Conservation (phyloP, 1,140 invertebrate species). For the Euborellia annulipes region DNA sequence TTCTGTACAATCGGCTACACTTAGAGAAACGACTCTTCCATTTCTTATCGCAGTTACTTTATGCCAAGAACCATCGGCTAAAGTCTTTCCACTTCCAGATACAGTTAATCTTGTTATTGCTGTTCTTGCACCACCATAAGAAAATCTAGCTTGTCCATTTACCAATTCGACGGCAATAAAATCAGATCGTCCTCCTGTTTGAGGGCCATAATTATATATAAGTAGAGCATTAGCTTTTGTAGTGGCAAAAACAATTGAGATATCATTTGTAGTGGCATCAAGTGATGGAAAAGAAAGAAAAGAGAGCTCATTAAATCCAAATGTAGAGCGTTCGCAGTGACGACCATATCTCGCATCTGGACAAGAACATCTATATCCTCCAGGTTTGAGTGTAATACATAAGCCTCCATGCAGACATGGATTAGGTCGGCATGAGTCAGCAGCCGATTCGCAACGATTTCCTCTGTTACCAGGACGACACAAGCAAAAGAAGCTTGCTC, state of each 20-base stretch:
- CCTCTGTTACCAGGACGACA: conserved; percentile 78
- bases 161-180: conserved; percentile 83
- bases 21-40: conserved; percentile 67
- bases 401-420: conserved; percentile 73
- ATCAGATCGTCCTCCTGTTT: conserved; percentile 74
- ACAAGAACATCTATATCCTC: conserved; percentile 79
- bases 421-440: conserved; percentile 78
- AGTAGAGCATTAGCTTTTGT: conserved; percentile 71
- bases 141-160: conserved; percentile 66
- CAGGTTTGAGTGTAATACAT: conserved; percentile 62
- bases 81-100: conserved; percentile 35
- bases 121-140: conserved; percentile 72
- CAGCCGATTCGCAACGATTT: conserved; percentile 68
- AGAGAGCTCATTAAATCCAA: conserved; percentile 74
- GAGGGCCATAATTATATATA: conserved; percentile 76
- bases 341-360: conserved; percentile 67
- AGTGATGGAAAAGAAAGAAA: conserved; percentile 76
- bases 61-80: conserved; percentile 79
- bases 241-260: conserved; percentile 80
- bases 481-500: conserved; percentile 74
- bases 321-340: conserved; percentile 78
- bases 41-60: conserved; percentile 82
- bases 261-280: conserved; percentile 76
- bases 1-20: conserved; percentile 60
- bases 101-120: conserved; percentile 66